These are phyloP conservation scores for Gila robusta DNA, from an alignment of 2,797 vertebrate genomes.

Conservation along the genomic window DNA sequence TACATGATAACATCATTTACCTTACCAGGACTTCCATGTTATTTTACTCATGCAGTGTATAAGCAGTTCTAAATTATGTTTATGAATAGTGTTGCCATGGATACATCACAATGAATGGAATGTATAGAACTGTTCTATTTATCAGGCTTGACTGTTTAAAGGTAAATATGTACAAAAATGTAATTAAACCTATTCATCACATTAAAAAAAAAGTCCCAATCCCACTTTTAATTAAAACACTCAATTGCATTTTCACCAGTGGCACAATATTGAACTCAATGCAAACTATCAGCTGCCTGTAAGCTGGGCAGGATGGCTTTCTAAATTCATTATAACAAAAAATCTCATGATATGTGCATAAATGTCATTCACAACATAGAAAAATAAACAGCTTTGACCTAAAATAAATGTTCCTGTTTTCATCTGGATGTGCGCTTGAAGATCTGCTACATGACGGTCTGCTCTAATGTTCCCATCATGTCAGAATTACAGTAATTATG, in stretches of 20 bases:
- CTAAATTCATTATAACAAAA: background rate
- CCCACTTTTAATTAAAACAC: background rate
- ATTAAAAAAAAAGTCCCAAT: background rate
- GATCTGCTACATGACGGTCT: background rate
- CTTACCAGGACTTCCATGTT: background rate
- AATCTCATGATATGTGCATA: background rate
- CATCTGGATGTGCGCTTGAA: background rate
- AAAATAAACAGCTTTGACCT: conserved; percentile 3
- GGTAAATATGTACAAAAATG: background rate
- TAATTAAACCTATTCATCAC: background rate
- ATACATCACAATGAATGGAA: background rate
- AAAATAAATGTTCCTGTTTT: background rate
- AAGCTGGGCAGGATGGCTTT: background rate
- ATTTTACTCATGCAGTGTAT: background rate
- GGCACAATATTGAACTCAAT: background rate
- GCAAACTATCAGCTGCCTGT: background rate
- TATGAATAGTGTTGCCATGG: background rate
- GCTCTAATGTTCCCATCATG: no score
- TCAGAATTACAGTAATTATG: background rate
- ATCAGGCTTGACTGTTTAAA: background rate
- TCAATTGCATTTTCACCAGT: background rate
- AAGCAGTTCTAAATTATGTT: background rate
- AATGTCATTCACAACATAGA: background rate
- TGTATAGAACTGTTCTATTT: background rate
- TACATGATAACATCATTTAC: background rate